Base-by-base conservation (phyloP, 2,888 invertebrate species). In the Polyploca ridens region DNA sequence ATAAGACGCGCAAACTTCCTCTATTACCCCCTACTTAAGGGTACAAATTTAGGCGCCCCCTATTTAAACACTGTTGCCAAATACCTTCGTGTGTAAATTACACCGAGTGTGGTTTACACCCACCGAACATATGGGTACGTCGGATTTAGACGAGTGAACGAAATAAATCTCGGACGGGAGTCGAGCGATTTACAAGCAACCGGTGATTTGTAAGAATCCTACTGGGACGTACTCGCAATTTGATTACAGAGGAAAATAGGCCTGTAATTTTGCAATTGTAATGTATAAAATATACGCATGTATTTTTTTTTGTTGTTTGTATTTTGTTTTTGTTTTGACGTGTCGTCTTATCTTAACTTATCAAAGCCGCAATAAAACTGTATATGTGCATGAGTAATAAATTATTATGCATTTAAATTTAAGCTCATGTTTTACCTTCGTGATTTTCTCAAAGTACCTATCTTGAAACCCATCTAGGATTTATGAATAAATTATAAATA, bases 151-250 rank as follows among this genome's bases (percentile, higher is more conserved):
- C 76, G 72, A 74, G 76, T 70, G 73, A 74, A 81, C 83, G 81
- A 86, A 82, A 91, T 90, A 90, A 90, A 90, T 90, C 88, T 87
- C 82, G 81, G 81, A 82, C 82, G 75, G 82, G 83, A 82, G 82
- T 77, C 72, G 79, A 79, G 81, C 89, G 89, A 89, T 91, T 91
- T 89, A 90, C 88, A 90, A 87, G 86, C 88, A 86, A 84, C 86
- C 85, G 86, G 87, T 89, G 88, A 91, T 89, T 89, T 89, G 89
- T 88, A 89, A 88, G 85, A 87, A 88, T 83, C 82, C 90, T 81
- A 81, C 74, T 68, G 87, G 86, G 87, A 85, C 78, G 74, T 69
- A 73, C 84, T 82, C 82, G 81, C 61, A 80, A 83, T 88, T 84
- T 85, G 83, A 84, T 86, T 85, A 83, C 78, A 79, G 68, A 71